These are phyloP conservation scores for Coenobita brevimanus DNA, from an alignment of 1,140 invertebrate genomes.

Conservation along the genomic window DNA sequence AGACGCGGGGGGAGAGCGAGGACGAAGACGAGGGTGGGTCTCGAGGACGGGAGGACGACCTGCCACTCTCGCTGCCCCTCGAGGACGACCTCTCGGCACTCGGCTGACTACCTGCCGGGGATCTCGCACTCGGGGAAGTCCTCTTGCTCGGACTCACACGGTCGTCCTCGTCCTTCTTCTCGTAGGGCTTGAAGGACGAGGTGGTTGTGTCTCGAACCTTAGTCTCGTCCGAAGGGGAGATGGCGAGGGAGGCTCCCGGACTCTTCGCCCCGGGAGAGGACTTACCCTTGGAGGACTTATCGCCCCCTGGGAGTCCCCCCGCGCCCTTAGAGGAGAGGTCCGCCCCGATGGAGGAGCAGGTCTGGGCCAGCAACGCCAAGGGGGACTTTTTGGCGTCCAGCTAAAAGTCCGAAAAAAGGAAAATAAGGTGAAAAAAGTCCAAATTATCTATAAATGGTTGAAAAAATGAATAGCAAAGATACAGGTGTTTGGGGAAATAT, in stretches of 20 bases:
- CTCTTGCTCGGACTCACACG: slow-evolving; percentile 64
- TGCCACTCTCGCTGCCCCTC: slow-evolving; percentile 69
- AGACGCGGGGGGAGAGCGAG: slow-evolving; percentile 46
- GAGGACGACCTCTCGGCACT: slow-evolving; percentile 64
- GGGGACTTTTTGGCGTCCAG: slow-evolving; percentile 98
- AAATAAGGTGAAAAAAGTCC: background rate
- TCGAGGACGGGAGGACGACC: slow-evolving; percentile 53
- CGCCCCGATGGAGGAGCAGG: slow-evolving; percentile 93
- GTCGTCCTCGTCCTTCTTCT: slow-evolving; percentile 73
- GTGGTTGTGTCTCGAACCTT: slow-evolving; percentile 18
- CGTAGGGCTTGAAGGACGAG: slow-evolving; percentile 86
- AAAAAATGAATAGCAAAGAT: too few relatives aligned
- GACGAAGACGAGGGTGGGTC: slow-evolving; percentile 47
- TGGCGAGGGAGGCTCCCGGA: slow-evolving; percentile 69
- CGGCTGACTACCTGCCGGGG: slow-evolving; percentile 37
- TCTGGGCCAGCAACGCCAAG: slow-evolving; percentile 94
- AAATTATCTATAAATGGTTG: too few relatives aligned
- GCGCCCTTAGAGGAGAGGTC: slow-evolving; percentile 47
- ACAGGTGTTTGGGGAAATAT: too few relatives aligned
- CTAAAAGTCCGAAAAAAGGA: slow-evolving; percentile 80
- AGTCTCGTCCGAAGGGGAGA: slow-evolving; percentile 40
- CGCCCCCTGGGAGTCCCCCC: slow-evolving; percentile 24
- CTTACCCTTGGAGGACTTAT: slow-evolving; percentile 45
- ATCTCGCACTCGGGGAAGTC: slow-evolving; percentile 36
- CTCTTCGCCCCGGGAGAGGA: slow-evolving; percentile 83